phyloP scores from a whole-genome alignment of 2,888 invertebrate species.

The Carpatolechia fugitivella region DNA sequence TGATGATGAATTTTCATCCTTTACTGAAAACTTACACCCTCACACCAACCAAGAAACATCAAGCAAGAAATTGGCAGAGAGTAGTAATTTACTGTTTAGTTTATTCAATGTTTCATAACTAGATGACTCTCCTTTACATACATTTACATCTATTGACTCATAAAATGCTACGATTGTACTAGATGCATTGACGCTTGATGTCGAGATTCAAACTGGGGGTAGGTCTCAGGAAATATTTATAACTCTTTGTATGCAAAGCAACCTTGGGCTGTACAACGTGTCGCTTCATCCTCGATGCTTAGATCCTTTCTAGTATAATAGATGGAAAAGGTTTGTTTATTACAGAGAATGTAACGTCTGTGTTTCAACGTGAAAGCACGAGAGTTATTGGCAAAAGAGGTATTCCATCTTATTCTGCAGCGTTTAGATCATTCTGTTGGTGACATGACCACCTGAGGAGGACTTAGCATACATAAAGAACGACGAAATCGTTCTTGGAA shows the following conservation, averaged over 20 bases:
- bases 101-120: conserved; percentile 47
- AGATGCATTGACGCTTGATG: conserved; percentile 21
- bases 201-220: conserved; percentile 60
- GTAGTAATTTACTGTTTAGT: conserved; percentile 36
- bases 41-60: too few species aligned
- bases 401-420: not conserved
- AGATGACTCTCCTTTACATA: conserved; percentile 63
- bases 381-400: conserved; percentile 3
- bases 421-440: not conserved
- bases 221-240: conserved; percentile 71
- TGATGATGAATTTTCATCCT: too few species aligned
- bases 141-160: conserved; percentile 63
- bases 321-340: conserved; percentile 11
- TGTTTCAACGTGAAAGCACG: conserved; percentile 4
- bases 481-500: not conserved
- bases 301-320: conserved; percentile 4
- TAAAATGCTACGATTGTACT: conserved; percentile 41
- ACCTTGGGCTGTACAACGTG: conserved; percentile 47
- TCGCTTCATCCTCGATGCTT: conserved; percentile 42
- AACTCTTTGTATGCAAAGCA: conserved; percentile 77
- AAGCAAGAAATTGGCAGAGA: too few species aligned
- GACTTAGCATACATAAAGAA: not conserved
- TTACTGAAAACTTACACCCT: too few species aligned
- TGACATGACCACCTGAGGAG: conserved; percentile 7
- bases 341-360: conserved; percentile 1